Base-by-base conservation (phyloP, 2,797 vertebrate genomes). In the Urophycis tenuis region DNA sequence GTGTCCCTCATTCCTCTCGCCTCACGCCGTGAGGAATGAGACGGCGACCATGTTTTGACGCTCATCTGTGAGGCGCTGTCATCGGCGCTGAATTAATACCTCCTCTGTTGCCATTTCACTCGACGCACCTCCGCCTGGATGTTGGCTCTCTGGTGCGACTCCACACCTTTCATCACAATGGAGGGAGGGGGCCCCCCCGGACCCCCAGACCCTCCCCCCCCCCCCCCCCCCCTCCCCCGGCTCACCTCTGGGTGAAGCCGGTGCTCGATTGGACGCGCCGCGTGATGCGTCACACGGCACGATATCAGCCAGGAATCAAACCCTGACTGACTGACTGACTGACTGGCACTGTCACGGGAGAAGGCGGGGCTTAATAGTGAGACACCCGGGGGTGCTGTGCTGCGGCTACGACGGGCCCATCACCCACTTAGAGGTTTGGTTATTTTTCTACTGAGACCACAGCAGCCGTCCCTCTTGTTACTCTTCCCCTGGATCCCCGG, bases 41-140 rank as follows among this genome's bases (percentile, higher is more conserved):
- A 75, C 17, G 0, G 73, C 74, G 82, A 85, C 84, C 82, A 80
- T 86, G 80, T 88, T 88, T 89, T 88, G 85, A 87, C 85, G 83
- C 86, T 87, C 81, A 84, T 87, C 82, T 81, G 78, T 84, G n/a
- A n/a, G 85, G 80, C 49, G 73, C 76, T 82, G 81, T 85, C 84
- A 89, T 88, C 86, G 83, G 75, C 8, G 25, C 80, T 84, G 83
- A 88, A 90, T 90, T 87, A 87, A 88, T 88, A 90, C 80, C 81
- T 90, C 83, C 84, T 89, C 83, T 89, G 81, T 89, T 85, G 81
- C 87, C 76, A 5, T 86, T 85, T 85, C 74, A 78, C 82, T 81
- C 73, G 73, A 70, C 72, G 45, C 73, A 67, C 79, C 77, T 78
- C 77, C 35, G 31, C n/a, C 74, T 60, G 53, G 79, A 86, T 71